Evolutionary conservation across 2,888 invertebrate species (phyloP), one percentile per base, ranked within the genome.

Genomic region (Synergus japonicus): DNA sequence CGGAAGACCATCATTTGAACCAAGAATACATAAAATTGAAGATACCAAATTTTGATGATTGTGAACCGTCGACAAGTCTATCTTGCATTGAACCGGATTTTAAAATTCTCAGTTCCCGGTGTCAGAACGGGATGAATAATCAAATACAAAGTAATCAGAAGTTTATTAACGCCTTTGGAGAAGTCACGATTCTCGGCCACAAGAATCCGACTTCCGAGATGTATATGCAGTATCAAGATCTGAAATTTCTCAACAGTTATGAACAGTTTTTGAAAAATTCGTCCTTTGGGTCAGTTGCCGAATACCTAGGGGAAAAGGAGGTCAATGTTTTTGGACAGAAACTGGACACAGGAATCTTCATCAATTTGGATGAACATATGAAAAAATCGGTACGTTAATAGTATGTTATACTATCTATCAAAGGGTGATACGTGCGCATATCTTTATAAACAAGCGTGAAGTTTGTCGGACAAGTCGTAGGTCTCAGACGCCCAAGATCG

Each of bases 301-400:
- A 83, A 18, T 78, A 82, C 22, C 84, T 82, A 13, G 84, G 79
- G 1, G 85, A 83, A 44, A 88, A 88, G 77, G 91, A 91, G 69
- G 87, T 90, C n/a, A 90, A 89, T 76, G 85, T 90, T 18, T 85
- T 91, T 22, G 90, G 89, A 5, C 89, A 88, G 77, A 91, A 87
- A 78, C 76, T 88, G 41, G 89, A 89, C 10, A 85, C 87, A 4
- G 87, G 87, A 29, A 87, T 87, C 63, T 84, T 86, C 15, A 86
- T 86, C 79, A 85, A 87, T 79, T 83, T 88, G 54, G 86, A 88
- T 9, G 86, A 88, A 12, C 84, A 83, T 46, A 76, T 80, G 18
- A 81, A 81, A 41, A 88, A 86, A 83, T 80, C 85, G 76, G 85
- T 90, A 67, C 85, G 84, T 65, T 82, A 63, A 37, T 37, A 37